A percentile compares a stretch with the other conserved stretches of the same genome.
Evolutionary conservation across 1,140 invertebrate genomes (phyloP).

Genomic region (Ooceraea biroi): DNA sequence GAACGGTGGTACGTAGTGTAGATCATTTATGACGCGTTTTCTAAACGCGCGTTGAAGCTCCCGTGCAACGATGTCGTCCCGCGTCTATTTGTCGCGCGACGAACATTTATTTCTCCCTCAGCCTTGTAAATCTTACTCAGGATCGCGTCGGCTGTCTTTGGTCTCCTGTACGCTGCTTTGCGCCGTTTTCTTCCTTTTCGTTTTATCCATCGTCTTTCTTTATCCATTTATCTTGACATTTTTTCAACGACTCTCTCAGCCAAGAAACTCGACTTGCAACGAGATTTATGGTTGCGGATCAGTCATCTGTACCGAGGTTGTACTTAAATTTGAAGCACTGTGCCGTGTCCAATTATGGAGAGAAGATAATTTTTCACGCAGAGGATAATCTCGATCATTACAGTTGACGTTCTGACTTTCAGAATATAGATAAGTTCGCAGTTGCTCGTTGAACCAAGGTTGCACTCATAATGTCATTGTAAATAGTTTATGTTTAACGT

Average conservation of each 20-base stretch:
- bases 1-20: not conserved
- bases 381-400: conserved; percentile 13
- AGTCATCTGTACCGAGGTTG: conserved; percentile 37
- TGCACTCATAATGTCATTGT: too few relatives aligned
- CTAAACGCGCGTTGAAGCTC: conserved; percentile 10
- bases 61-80: conserved; percentile 17
- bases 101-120: conserved; percentile 58
- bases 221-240: conserved; percentile 60
- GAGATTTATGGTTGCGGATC: conserved; percentile 58
- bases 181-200: conserved; percentile 2
- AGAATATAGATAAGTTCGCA: not conserved
- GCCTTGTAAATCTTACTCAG: conserved; percentile 49
- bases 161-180: conserved; percentile 11
- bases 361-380: conserved; percentile 48
- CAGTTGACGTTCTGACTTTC: not conserved
- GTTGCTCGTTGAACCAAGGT: too few relatives aligned
- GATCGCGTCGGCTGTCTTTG: conserved; percentile 25
- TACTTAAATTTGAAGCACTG: conserved; percentile 15
- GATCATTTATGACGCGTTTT: conserved; percentile 4
- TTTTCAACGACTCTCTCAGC: conserved; percentile 41
- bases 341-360: conserved; percentile 44
- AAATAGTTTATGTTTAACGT: conserved; percentile 1
- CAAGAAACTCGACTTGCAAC: conserved; percentile 18
- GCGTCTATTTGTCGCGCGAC: conserved; percentile 47
- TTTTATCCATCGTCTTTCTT: conserved; percentile 24